Evolutionary conservation across 2,888 invertebrate species (phyloP).

Genomic region (Andrena praecox): DNA sequence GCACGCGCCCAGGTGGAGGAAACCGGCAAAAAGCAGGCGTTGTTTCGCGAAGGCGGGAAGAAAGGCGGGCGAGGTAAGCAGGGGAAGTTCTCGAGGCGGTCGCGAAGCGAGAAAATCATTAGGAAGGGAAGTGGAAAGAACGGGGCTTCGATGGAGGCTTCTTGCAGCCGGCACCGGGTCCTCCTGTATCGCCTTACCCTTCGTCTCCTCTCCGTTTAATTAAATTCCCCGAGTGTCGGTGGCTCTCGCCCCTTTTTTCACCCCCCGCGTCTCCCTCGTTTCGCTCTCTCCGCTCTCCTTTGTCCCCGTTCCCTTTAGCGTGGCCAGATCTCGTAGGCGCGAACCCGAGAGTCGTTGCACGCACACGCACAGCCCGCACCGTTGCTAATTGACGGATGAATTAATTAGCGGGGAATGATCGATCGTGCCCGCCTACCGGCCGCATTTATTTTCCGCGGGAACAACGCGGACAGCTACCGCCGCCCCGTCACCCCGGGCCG

Average conservation of each 20-base stretch:
- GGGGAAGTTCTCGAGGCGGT: constrained; percentile 1
- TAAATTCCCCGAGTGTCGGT: constrained; percentile 80
- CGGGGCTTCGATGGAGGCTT: constrained; percentile 69
- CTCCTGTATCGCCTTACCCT: constrained; percentile 73
- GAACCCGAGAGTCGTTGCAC: constrained; percentile 43
- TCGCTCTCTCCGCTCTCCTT: constrained; percentile 19
- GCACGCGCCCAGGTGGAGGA: constrained; percentile 29
- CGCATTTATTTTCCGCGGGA: constrained; percentile 63
- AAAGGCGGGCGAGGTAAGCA: background rate
- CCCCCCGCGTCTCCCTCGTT: background rate
- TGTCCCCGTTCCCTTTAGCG: constrained; percentile 7
- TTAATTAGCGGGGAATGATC: constrained; percentile 82
- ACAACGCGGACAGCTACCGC: constrained; percentile 5
- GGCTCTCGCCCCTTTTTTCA: constrained; percentile 51
- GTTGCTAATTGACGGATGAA: constrained; percentile 82
- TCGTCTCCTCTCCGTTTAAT: constrained; percentile 78
- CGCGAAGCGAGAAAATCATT: constrained; percentile 68
- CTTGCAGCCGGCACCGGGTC: constrained; percentile 73
- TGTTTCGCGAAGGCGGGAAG: constrained; percentile 22
- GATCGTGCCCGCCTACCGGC: constrained; percentile 68
- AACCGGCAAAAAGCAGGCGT: constrained; percentile 22
- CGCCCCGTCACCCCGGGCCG: background rate
- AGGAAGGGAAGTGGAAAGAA: constrained; percentile 70
- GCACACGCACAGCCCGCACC: constrained; percentile 28
- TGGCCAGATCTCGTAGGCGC: constrained; percentile 62